Evolutionary conservation across 2,888 invertebrate genomes (phyloP).

Genomic region (Tryphoninae sp.): DNA sequence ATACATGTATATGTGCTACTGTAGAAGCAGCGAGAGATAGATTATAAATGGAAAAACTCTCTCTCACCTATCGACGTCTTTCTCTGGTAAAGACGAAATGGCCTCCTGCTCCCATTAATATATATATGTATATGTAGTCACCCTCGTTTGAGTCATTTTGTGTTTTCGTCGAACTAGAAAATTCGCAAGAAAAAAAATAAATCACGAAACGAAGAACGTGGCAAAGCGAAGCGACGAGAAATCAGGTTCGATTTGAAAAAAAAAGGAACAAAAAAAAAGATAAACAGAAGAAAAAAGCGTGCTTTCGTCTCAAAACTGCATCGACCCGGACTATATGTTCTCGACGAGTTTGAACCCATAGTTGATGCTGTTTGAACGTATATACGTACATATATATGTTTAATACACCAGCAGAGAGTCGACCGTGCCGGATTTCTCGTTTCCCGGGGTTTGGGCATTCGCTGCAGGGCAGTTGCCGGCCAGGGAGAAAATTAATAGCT

Average conservation of each 20-base stretch:
- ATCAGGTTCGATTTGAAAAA: constrained; percentile 13
- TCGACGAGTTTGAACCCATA: neutral
- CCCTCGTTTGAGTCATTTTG: constrained; percentile 9
- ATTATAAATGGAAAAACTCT: constrained; percentile 55
- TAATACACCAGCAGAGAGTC: neutral
- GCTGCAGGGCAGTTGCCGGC: constrained; percentile 64
- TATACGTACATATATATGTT: neutral
- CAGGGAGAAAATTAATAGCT: constrained; percentile 73
- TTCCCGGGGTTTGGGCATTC: constrained; percentile 58
- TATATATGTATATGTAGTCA: neutral
- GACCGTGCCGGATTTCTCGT: constrained; percentile 26
- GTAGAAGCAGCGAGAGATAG: constrained; percentile 17
- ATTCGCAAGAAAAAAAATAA: neutral
- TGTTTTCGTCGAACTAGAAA: neutral
- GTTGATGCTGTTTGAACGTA: neutral
- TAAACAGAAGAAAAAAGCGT: constrained; percentile 2
- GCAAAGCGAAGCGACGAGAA: neutral
- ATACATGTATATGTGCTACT: constrained; percentile 18
- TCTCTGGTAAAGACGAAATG: constrained; percentile 41
- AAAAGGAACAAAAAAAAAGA: neutral
- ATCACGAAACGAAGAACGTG: neutral
- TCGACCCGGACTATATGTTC: neutral
- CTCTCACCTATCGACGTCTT: constrained; percentile 35
- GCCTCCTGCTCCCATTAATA: neutral
- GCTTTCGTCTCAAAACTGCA: constrained; percentile 13